Conservation (phyloP, 2,113 vertebrate species). For the Atractosteus spatula region DNA sequence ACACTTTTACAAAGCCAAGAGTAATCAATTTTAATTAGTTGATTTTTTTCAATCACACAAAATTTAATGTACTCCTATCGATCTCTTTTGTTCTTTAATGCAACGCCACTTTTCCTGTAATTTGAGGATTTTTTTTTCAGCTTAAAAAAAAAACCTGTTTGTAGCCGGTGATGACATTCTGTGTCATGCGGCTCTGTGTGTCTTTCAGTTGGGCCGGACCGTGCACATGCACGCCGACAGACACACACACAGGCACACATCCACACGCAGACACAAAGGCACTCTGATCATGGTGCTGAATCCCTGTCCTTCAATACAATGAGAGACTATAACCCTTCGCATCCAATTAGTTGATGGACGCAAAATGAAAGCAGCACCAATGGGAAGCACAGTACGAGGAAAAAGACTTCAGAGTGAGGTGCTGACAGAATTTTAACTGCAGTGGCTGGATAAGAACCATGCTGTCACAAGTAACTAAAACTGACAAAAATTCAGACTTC, state of each 20-base stretch:
- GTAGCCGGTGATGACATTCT: conserved; percentile 70
- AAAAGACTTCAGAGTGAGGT: conserved; percentile 56
- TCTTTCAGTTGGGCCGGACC: conserved; percentile 27
- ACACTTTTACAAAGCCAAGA: conserved; percentile 80
- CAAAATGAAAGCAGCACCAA: conserved; percentile 62
- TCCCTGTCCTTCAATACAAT: conserved; percentile 59
- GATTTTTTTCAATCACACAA: conserved; percentile 75
- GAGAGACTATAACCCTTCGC: conserved; percentile 57
- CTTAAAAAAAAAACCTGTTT: conserved; percentile 27
- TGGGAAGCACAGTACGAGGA: conserved; percentile 45
- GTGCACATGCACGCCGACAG: background rate
- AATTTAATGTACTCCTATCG: conserved; percentile 79
- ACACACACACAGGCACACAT: conserved; percentile 12
- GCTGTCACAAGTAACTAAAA: conserved; percentile 49
- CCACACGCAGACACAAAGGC: conserved; percentile 38
- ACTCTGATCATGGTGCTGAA: conserved; percentile 42
- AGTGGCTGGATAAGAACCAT: conserved; percentile 50
- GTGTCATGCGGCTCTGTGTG: conserved; percentile 54
- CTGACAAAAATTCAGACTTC: conserved; percentile 56
- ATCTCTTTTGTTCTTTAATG: conserved; percentile 81
- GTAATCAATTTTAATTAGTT: conserved; percentile 85
- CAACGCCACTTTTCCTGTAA: conserved; percentile 78
- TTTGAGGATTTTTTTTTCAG: conserved; percentile 60
- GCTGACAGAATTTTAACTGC: conserved; percentile 56
- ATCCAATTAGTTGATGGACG: conserved; percentile 71